Base-by-base conservation (phyloP, 2,797 vertebrate species). In the Calcarius lapponicus region DNA sequence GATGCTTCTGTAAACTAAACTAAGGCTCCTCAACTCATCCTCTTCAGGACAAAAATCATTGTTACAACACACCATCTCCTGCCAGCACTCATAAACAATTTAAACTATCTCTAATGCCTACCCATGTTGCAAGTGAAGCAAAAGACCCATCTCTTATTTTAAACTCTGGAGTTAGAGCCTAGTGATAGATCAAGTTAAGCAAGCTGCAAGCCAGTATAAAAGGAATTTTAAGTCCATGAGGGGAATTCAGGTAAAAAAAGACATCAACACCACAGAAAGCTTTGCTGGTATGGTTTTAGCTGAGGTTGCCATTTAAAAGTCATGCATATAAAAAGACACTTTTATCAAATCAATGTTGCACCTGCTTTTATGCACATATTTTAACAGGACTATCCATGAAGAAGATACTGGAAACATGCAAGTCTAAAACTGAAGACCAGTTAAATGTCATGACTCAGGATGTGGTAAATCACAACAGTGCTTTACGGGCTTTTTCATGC, bases 61-160 rank as follows among this genome's bases (percentile, higher is more conserved):
- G 20, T 78, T 36, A 29, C 0, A 62, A n/a, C 15, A 54, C 17
- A 21, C 1, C 4, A 3, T 36, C 47, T 72, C 40, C 36, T 25
- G 22, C 40, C 29, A 50, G 18, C 48, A 36, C 20, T 38, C 10
- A 69, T 32, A 61, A 38, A 16, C 4, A 4, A 26, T 16, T n/a
- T 45, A 34, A 73, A 76, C 1, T 17, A 21, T 40, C 36, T 80
- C 61, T 71, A 73, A 66, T 22, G 38, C 10, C 31, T 51, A 28
- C 1, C 3, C 3, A 9, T 0, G 0, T 31, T n/a, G 24, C 20
- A 76, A 58, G 57, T 54, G 8, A 78, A 82, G 11, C 29, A 71
- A 25, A 43, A 72, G 17, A 60, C 9, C 17, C 10, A 26, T 38
- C 2, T 3, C 20, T 45, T 22, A 40, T 83, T 73, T 91, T 51